phyloP scores from a whole-genome alignment of 2,113 vertebrate species.

The Thamnophis sirtalis region DNA sequence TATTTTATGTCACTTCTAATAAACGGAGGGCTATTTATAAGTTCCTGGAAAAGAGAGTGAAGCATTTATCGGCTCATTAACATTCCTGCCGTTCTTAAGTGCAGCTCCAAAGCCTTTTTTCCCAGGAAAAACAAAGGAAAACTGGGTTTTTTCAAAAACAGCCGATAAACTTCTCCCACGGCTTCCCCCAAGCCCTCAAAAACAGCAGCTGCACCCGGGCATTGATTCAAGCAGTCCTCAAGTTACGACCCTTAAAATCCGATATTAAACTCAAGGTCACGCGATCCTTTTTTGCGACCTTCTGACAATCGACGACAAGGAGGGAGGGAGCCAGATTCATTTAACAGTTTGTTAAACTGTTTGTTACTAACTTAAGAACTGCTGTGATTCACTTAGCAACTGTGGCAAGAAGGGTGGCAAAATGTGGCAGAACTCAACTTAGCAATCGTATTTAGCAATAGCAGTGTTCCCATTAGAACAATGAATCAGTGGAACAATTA shows the following conservation, averaged over 20 bases:
- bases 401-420: no score
- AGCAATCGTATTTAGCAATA: no score
- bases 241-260: neutral
- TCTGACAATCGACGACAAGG: no score
- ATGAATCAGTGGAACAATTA: no score
- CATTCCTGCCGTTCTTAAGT: neutral
- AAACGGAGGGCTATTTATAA: neutral
- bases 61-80: neutral
- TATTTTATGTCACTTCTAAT: neutral
- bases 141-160: neutral
- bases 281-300: no score
- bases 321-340: no score
- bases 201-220: neutral
- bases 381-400: no score
- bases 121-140: neutral
- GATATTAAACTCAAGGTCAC: no score
- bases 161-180: neutral
- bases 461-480: no score
- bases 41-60: neutral
- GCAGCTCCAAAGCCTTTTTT: neutral
- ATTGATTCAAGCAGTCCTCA: neutral
- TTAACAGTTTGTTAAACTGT: no score
- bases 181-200: neutral
- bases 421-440: no score
- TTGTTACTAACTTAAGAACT: no score